A percentile compares a stretch with the other conserved stretches of the same genome.
These are phyloP conservation scores for Incurvaria masculella DNA, from an alignment of 2,888 invertebrate genomes.

Conservation along the genomic window DNA sequence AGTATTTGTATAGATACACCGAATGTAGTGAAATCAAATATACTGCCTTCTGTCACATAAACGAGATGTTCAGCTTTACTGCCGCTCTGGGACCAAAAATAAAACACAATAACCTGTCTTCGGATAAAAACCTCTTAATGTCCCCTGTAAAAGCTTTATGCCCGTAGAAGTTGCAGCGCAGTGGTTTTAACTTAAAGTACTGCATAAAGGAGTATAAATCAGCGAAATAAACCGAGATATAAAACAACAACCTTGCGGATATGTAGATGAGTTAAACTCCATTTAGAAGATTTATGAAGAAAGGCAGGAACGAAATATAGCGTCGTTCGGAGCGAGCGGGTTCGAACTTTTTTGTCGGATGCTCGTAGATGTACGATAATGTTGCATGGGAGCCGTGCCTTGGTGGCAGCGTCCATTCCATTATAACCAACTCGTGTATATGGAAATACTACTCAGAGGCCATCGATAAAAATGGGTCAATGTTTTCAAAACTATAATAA, in stretches of 20 bases:
- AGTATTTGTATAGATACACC: too few species aligned
- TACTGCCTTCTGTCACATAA: too few species aligned
- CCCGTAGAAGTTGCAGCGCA: background rate
- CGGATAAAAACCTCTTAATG: background rate
- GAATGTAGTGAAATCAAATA: too few species aligned
- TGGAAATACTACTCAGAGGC: too few species aligned
- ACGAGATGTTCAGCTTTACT: too few species aligned
- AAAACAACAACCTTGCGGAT: slow-evolving; percentile 21
- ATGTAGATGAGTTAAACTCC: slow-evolving; percentile 38
- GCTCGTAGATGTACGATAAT: background rate
- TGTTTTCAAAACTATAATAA: too few species aligned
- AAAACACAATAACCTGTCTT: too few species aligned
- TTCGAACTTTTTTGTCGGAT: slow-evolving; percentile 37
- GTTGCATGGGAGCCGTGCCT: too few species aligned
- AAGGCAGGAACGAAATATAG: slow-evolving; percentile 41
- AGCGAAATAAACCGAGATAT: background rate
- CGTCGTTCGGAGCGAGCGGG: slow-evolving; percentile 39
- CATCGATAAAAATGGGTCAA: too few species aligned
- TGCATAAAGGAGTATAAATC: background rate
- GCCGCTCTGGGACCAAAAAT: too few species aligned
- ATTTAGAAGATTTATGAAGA: slow-evolving; percentile 46
- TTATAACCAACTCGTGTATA: too few species aligned
- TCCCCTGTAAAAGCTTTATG: background rate
- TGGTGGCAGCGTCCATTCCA: too few species aligned
- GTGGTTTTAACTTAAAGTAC: background rate